These are phyloP conservation scores for Holocentrus rufus DNA, from an alignment of 2,797 vertebrate genomes.

Conservation along the genomic window DNA sequence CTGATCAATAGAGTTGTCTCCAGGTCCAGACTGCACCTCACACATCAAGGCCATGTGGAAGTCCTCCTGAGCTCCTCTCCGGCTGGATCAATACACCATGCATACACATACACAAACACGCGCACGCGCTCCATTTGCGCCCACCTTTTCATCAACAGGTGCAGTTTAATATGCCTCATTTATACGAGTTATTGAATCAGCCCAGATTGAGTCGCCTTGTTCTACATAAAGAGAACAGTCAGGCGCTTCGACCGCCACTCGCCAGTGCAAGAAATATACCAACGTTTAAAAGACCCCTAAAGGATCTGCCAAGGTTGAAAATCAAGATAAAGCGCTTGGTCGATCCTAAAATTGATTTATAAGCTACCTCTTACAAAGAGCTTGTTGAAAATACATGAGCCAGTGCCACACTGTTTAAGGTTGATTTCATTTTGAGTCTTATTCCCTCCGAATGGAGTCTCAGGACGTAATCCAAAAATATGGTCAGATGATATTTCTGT, in stretches of 20 bases:
- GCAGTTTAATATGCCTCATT: slow-evolving; percentile 69
- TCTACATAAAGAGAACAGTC: slow-evolving; percentile 70
- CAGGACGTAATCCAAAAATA: slow-evolving; percentile 52
- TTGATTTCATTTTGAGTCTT: slow-evolving; percentile 62
- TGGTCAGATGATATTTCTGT: slow-evolving; percentile 45
- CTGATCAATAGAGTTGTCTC: slow-evolving; percentile 75
- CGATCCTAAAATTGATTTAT: slow-evolving; percentile 76
- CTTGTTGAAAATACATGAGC: slow-evolving; percentile 68
- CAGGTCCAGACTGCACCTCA: slow-evolving; percentile 71
- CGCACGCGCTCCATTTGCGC: slow-evolving; percentile 46
- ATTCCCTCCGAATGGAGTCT: slow-evolving; percentile 53
- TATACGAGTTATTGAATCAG: slow-evolving; percentile 54
- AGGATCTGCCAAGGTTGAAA: slow-evolving; percentile 71
- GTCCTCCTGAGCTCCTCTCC: slow-evolving; percentile 53
- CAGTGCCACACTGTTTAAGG: slow-evolving; percentile 51
- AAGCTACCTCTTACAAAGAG: slow-evolving; percentile 55
- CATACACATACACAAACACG: slow-evolving; percentile 20
- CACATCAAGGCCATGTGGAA: slow-evolving; percentile 75
- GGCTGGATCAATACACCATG: slow-evolving; percentile 65
- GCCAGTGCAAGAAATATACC: slow-evolving; percentile 63
- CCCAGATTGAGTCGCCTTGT: slow-evolving; percentile 64
- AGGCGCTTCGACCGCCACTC: slow-evolving; percentile 58
- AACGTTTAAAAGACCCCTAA: slow-evolving; percentile 70
- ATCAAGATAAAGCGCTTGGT: slow-evolving; percentile 72
- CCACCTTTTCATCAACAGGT: slow-evolving; percentile 68